Base-by-base conservation (phyloP, 2,113 vertebrate species). In the Alouatta palliata region DNA sequence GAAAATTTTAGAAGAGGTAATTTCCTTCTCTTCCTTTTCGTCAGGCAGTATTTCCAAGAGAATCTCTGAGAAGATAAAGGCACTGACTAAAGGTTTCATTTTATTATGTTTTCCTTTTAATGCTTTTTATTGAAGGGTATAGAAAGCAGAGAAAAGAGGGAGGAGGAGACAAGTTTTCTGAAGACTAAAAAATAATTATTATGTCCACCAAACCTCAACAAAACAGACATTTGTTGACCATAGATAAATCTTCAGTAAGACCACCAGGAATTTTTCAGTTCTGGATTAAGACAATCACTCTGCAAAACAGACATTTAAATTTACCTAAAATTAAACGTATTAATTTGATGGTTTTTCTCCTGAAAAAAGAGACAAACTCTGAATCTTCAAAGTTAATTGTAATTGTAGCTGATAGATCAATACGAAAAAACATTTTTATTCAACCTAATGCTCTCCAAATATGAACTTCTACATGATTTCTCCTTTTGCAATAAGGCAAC, bases 291-390 rank as follows among this genome's bases (percentile, higher is more conserved):
- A 92, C 82, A 96, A 96, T 73, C 45, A 82, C 27, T 90, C 81
- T 88, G n/a, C 30, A 90, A 94, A 96, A 89, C 56, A 94, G 56
- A 86, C 37, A 97, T 58, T 97, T 76, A 96, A 92, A 95, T 77
- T 76, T 84, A 92, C 52, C 77, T 96, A 95, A 87, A 97, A 95
- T 61, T 14, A 45, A 87, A 10, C 94, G 71, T 56, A 91, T n/a
- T 43, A 90, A 87, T 76, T 49, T 90, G 80, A 93, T 47, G 20
- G 20, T 21, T 96, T 95, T 92, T 89, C 90, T 93, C 92, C 94
- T 90, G 52, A 56, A 92, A 91, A 91, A 92, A 96, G 49, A 97
- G 79, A 96, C 10, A 97, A 94, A 95, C 79, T 71, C 92, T 92
- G n/a, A 94, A 43, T 85, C 81, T 87, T 92, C 73, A 12, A 94